A percentile compares a stretch with the other conserved stretches of the same genome.
These are phyloP conservation scores for Corythornis cristatus DNA, from an alignment of 2,113 vertebrate species.

Conservation along the genomic window DNA sequence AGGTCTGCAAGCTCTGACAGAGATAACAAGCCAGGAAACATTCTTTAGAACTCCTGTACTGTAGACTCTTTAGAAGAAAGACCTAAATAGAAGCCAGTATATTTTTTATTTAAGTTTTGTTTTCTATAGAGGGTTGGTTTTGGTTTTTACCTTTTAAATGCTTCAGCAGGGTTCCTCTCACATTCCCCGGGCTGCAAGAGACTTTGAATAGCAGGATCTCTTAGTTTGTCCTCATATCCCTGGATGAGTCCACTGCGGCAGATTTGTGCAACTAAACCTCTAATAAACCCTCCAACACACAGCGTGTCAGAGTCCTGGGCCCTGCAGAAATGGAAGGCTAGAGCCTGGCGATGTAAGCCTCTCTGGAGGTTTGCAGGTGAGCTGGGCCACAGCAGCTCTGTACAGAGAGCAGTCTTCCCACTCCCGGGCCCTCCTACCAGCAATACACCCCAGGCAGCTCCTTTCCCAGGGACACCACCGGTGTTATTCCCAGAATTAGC, in stretches of 20 bases:
- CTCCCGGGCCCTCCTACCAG: constrained; percentile 95
- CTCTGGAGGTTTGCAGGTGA: constrained; percentile 84
- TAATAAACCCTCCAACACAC: constrained; percentile 88
- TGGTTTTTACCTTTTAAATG: constrained; percentile 91
- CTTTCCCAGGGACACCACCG: constrained; percentile 77
- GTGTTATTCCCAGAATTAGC: constrained; percentile 75
- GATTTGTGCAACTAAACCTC: constrained; percentile 88
- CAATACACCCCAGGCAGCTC: constrained; percentile 90
- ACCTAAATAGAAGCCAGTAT: neutral
- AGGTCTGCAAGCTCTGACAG: neutral
- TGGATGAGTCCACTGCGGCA: constrained; percentile 85
- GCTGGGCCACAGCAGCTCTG: constrained; percentile 93
- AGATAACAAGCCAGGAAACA: neutral
- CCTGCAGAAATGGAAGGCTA: constrained; percentile 96
- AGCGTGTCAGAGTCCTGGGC: constrained; percentile 93
- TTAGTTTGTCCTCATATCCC: constrained; percentile 91
- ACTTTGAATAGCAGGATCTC: constrained; percentile 87
- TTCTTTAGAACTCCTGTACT: neutral
- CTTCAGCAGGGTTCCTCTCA: constrained; percentile 94
- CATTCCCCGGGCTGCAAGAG: constrained; percentile 90
- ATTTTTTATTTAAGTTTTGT: neutral
- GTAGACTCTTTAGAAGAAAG: neutral
- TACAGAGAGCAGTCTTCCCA: constrained; percentile 93
- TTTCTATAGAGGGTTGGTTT: rapidly evolving
- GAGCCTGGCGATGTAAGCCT: constrained; percentile 86